phyloP scores from a whole-genome alignment of 2,888 invertebrate genomes.

The Drosophila rubida region DNA sequence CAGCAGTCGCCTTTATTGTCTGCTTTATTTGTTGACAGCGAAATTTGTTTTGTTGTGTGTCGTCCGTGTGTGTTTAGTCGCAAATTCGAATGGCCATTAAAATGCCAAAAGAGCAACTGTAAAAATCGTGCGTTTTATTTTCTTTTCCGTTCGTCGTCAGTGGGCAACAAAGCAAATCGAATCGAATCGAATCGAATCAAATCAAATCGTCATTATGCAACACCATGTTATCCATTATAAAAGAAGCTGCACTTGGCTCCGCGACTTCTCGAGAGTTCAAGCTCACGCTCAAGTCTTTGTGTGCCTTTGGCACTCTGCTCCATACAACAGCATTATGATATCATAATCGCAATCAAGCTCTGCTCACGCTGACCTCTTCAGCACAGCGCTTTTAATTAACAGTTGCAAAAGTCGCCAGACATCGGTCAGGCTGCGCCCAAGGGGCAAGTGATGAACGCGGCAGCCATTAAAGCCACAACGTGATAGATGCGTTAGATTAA shows the following conservation, averaged over 20 bases:
- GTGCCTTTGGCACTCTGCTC: no score
- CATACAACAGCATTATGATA: no score
- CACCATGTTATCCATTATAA: no score
- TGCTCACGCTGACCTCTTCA: slow-evolving; percentile 36
- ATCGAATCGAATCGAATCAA: slow-evolving; percentile 20
- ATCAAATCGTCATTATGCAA: slow-evolving; percentile 18
- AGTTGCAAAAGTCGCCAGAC: slow-evolving; percentile 2
- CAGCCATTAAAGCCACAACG: slow-evolving; percentile 19
- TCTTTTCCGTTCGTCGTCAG: slow-evolving; percentile 36
- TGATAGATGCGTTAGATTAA: slow-evolving; percentile 8
- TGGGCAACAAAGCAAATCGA: slow-evolving; percentile 31
- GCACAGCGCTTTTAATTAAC: slow-evolving; percentile 59
- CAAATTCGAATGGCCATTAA: slow-evolving; percentile 43
- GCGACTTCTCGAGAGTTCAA: slow-evolving; percentile 14
- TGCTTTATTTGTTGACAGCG: slow-evolving; percentile 29
- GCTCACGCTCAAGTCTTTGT: no score
- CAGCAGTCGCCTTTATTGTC: not conserved
- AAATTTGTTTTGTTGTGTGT: slow-evolving; percentile 48
- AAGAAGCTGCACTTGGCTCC: no score
- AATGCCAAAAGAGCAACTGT: slow-evolving; percentile 56
- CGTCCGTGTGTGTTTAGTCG: slow-evolving; percentile 8
- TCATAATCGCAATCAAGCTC: slow-evolving; percentile 18
- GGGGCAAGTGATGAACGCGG: slow-evolving; percentile 19
- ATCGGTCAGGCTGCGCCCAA: not conserved
- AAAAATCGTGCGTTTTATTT: slow-evolving; percentile 21